These are phyloP conservation scores for Hirtodrosophila duncani DNA, from an alignment of 2,888 invertebrate genomes.

Conservation along the genomic window DNA sequence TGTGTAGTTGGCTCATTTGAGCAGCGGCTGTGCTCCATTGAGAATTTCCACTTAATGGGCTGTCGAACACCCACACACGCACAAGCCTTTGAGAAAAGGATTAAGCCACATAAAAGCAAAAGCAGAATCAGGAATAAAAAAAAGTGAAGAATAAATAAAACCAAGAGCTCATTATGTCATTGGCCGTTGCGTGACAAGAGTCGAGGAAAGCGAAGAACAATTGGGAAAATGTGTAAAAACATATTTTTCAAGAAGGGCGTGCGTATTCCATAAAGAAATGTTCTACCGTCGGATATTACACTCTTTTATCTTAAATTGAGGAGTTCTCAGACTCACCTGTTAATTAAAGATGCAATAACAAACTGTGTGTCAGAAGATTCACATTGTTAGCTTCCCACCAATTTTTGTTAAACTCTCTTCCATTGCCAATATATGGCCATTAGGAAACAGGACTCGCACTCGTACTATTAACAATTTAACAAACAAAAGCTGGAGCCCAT, in stretches of 20 bases:
- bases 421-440: no score
- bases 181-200: constrained; percentile 27
- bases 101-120: constrained; percentile 29
- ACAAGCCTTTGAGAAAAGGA: constrained; percentile 20
- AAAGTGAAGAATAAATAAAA: constrained; percentile 33
- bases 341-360: no score
- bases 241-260: no score
- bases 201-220: constrained; percentile 13
- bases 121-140: constrained; percentile 14
- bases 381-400: no score
- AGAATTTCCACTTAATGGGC: constrained; percentile 2
- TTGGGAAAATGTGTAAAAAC: constrained; percentile 16
- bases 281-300: no score
- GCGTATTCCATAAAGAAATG: no score
- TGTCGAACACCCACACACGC: neutral
- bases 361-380: no score
- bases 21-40: neutral
- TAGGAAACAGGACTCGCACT: no score
- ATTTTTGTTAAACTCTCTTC: no score
- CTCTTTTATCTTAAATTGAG: no score
- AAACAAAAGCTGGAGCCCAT: constrained; percentile 26
- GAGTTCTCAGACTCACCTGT: no score
- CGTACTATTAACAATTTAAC: constrained; percentile 38
- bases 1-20: neutral
- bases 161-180: constrained; percentile 23